A percentile compares a stretch with the other conserved stretches of the same genome.
Evolutionary conservation across 2,888 invertebrate genomes (phyloP).

Genomic region (Hoplodrina blanda): DNA sequence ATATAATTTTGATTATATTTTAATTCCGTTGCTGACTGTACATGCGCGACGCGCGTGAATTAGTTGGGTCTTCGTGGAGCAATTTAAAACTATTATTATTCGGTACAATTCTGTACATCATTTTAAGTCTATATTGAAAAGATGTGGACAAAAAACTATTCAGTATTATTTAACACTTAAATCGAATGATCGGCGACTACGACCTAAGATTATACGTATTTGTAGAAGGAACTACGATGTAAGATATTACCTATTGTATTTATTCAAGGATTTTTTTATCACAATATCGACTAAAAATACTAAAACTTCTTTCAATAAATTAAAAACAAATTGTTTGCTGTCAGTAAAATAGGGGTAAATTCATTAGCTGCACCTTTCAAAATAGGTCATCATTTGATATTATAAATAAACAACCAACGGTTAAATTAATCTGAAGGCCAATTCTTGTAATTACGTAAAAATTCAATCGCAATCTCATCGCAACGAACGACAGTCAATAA

Average conservation of each 20-base stretch:
- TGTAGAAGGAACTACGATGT: too few species aligned
- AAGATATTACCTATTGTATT: constrained; percentile 16
- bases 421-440: background rate
- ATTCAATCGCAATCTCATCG: too few species aligned
- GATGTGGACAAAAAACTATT: constrained; percentile 55
- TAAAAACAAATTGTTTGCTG: background rate
- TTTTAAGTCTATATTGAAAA: constrained; percentile 57
- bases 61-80: constrained; percentile 54
- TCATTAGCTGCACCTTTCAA: background rate
- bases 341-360: background rate
- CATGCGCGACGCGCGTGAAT: constrained; percentile 57
- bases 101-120: constrained; percentile 58
- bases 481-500: too few species aligned
- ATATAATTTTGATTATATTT: constrained; percentile 8
- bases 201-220: background rate
- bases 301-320: background rate
- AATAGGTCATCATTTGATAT: background rate
- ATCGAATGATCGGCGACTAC: constrained; percentile 48
- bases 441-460: too few species aligned
- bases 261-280: background rate
- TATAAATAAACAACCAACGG: too few species aligned
- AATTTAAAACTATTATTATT: constrained; percentile 66
- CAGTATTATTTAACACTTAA: constrained; percentile 63
- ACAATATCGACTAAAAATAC: background rate
- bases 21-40: constrained; percentile 70